Conservation (phyloP, 2,797 vertebrate species). For the Anableps anableps region DNA sequence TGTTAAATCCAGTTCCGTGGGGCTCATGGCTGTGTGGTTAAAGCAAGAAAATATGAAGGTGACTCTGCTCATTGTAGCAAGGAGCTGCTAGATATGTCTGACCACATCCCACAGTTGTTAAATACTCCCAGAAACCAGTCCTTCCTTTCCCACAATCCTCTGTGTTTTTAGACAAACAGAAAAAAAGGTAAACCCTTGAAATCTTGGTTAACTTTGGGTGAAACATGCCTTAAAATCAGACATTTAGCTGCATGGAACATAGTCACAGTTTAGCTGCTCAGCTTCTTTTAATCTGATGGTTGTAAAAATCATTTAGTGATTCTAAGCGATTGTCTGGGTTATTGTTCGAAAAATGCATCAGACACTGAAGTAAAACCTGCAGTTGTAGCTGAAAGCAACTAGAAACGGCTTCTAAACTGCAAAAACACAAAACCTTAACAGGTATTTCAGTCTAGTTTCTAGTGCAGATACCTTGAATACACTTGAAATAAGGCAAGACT, state of each 20-base stretch:
- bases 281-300: background rate
- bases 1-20: slow-evolving; percentile 57
- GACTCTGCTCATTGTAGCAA: slow-evolving; percentile 68
- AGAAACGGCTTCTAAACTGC: background rate
- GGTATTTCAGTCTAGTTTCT: too few species aligned
- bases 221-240: background rate
- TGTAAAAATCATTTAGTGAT: background rate
- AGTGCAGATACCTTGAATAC: too few species aligned
- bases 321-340: background rate
- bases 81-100: slow-evolving; percentile 64
- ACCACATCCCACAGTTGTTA: slow-evolving; percentile 62
- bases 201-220: background rate
- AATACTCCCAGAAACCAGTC: slow-evolving; percentile 34
- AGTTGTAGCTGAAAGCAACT: slow-evolving; percentile 81
- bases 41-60: slow-evolving; percentile 38
- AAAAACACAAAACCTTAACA: too few species aligned
- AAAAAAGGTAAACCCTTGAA: background rate
- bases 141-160: slow-evolving; percentile 13
- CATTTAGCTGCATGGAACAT: background rate
- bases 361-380: slow-evolving; percentile 66
- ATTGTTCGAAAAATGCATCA: background rate
- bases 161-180: background rate
- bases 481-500: too few species aligned
- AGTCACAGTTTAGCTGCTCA: background rate
- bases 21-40: slow-evolving; percentile 35